Evolutionary conservation across 2,113 vertebrate genomes (phyloP).

Genomic region (Progne subis): DNA sequence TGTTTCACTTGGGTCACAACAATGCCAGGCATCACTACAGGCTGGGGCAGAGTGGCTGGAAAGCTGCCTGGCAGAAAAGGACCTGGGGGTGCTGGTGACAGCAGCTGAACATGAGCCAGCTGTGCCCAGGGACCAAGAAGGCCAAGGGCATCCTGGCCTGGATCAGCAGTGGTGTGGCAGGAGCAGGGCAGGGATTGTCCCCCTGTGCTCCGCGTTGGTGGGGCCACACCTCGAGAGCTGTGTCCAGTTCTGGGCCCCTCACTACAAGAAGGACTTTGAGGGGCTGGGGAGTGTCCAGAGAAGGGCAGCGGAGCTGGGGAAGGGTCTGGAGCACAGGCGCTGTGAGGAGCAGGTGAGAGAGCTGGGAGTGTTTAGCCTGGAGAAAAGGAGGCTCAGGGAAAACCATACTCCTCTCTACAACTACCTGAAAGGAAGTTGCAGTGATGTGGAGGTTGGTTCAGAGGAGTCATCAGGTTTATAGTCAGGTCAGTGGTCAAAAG

Average conservation of each 20-base stretch:
- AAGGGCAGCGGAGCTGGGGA: fast-evolving
- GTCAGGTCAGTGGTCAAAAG: not conserved
- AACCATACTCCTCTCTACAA: not conserved
- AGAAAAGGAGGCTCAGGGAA: not conserved
- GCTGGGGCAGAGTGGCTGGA: not conserved
- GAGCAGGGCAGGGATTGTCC: not conserved
- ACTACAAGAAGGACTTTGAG: not conserved
- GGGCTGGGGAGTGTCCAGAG: not conserved
- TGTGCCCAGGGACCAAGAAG: not conserved
- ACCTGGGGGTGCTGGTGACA: not conserved
- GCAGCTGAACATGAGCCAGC: not conserved
- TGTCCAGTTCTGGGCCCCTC: not conserved
- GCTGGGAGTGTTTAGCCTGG: not conserved
- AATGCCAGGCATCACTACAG: not conserved
- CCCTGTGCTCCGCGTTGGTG: not conserved
- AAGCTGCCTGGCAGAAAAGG: not conserved
- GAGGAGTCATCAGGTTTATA: not conserved
- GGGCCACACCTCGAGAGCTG: not conserved
- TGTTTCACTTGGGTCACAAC: not conserved
- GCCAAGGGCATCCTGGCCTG: not conserved
- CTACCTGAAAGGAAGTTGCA: not conserved
- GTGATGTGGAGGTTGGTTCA: not conserved
- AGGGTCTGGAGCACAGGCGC: not conserved
- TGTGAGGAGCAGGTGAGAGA: not conserved
- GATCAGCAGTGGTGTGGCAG: not conserved